Percentiles rank a stretch among this genome's conserved stretches.
These are phyloP conservation scores for Eurytoma californica DNA, from an alignment of 2,888 invertebrate species.

Conservation along the genomic window DNA sequence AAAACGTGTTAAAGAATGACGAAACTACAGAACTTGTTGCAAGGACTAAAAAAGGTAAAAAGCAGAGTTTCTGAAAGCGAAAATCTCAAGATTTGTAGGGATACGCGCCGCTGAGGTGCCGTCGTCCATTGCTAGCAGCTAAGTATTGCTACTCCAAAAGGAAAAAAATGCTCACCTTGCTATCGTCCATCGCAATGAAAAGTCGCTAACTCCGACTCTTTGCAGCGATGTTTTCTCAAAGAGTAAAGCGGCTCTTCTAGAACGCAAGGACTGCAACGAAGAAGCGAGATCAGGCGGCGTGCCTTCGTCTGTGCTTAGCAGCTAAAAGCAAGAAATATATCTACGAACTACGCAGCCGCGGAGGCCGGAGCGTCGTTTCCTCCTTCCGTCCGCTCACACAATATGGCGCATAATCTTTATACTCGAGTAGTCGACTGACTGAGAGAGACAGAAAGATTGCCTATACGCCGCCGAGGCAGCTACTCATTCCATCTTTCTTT, in stretches of 20 bases:
- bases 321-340: neutral
- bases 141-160: neutral
- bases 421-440: neutral
- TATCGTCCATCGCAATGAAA: slow-evolving; percentile 42
- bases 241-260: neutral
- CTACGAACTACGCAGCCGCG: slow-evolving; percentile 19
- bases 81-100: neutral
- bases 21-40: neutral
- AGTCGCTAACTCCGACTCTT: slow-evolving; percentile 3
- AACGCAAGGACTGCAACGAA: neutral
- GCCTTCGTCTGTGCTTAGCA: neutral
- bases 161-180: slow-evolving; percentile 43
- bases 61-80: neutral
- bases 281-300: neutral
- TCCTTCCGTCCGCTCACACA: slow-evolving; percentile 7
- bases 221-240: neutral
- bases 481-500: neutral
- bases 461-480: neutral
- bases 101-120: neutral
- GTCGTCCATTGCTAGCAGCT: neutral
- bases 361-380: slow-evolving; percentile 41
- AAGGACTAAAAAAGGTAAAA: neutral
- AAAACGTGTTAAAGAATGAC: neutral
- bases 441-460: slow-evolving; percentile 6
- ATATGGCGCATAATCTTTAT: slow-evolving; percentile 26